Conservation (phyloP, 2,113 vertebrate species). For the Menura novaehollandiae region DNA sequence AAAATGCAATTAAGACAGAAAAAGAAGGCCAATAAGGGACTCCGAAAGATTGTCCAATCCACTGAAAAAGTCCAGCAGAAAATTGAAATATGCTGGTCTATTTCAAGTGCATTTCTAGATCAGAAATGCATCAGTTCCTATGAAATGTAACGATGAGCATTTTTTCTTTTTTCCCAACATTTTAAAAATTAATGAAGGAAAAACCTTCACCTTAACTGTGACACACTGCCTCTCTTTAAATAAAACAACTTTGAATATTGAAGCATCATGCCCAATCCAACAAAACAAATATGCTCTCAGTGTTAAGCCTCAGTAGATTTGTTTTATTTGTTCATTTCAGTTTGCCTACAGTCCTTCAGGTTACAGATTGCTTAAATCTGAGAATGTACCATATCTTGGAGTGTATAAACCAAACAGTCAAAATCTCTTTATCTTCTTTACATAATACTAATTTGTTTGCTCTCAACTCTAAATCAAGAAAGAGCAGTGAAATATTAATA, state of each 20-base stretch:
- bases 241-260: background rate
- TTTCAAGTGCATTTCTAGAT: too few relatives aligned
- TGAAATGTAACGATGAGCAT: background rate
- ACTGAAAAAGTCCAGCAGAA: background rate
- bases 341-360: background rate
- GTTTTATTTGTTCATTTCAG: background rate
- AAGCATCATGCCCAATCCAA: background rate
- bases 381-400: background rate
- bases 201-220: background rate
- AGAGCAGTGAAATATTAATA: constrained; percentile 17
- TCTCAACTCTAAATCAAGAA: background rate
- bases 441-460: constrained; percentile 23
- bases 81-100: background rate
- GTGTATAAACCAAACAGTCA: background rate
- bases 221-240: background rate
- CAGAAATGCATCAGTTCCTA: background rate
- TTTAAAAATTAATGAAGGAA: background rate
- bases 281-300: background rate
- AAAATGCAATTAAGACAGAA: background rate
- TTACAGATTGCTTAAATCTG: background rate
- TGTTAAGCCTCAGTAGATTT: background rate
- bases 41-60: background rate
- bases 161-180: too few relatives aligned
- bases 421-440: constrained; percentile 15
- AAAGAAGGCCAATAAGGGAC: background rate